Base-by-base conservation (phyloP, 2,888 invertebrate species). In the Melinopterus prodromus region DNA sequence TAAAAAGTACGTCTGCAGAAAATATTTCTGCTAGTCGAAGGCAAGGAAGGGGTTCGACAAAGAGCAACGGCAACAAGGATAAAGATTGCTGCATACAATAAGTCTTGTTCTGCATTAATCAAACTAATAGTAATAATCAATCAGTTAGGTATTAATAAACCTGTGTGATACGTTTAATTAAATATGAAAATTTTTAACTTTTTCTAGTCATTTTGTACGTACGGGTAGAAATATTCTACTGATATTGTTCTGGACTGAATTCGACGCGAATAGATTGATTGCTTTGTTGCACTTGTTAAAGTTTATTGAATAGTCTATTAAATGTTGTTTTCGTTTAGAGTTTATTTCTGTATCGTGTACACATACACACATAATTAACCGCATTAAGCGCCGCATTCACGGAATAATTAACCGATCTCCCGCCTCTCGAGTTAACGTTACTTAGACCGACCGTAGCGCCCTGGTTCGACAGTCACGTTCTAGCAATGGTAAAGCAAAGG, bases 401-500 rank as follows among this genome's bases (percentile, higher is more conserved):
- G 83, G 84, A 83, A 83, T 83, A 83, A 80, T 80, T 74, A 16
- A 16, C 15, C 16, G 15, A 36, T 74, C 74, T 14, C 36, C 74
- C 74, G 35, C 36, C 77, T 53, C 36, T 69, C 69, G 9, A 16
- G 7, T 26, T 16, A 71, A 35, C 53, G 72, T 38, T 38, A 15
- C 71, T 71, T 72, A 76, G 71, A 76, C 79, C 72, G 80, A 79
- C 53, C 74, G 76, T 78, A 80, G 81, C 80, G 80, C 80, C 80
- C 79, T 79, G 81, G 85, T 84, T 86, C 88, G 87, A 87, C 88
- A 89, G 87, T 88, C 88, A 89, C 89, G 88, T 88, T 87, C 85
- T 86, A 89, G 89, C 89, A 89, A 89, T 89, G 88, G 88, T 88
- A 83, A 84, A 83, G 71, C 77, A 82, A 87, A 89, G 89, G 89